Base-by-base conservation (phyloP, 1,140 invertebrate species). In the Cheumatopsyche charites region DNA sequence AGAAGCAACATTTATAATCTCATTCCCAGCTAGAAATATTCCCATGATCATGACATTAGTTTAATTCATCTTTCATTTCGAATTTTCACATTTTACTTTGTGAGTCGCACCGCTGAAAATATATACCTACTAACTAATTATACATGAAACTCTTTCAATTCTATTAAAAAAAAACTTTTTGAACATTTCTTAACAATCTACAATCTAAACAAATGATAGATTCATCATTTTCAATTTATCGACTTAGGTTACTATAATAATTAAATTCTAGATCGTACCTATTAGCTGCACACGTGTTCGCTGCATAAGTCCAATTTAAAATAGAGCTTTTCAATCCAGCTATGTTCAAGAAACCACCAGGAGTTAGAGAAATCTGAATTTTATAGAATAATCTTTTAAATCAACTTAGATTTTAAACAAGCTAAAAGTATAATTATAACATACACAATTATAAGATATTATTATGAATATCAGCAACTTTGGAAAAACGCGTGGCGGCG, bases 321-420 rank as follows among this genome's bases (percentile, higher is more conserved):
- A 75, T 36, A 41, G 70, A 70, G 21, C 62, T 70, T 65, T 72
- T 75, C 6, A 74, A 63, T 11, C 66, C 70, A 17, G 13, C 42
- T 26, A 55, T 25, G 70, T 66, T 66, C 15, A 69, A 47, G n/a
- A 72, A 72, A 3, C 70, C 63, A 9, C 47, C 49, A 29, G 21
- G 25, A 2, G 55, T 42, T 15, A 13, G 13, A 19, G 26, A 7
- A 21, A 58, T 55, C 52, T 58, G 17, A 6, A 15, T 9, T n/a
- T n/a, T 47, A 67, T 17, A 47, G 15, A 67, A 47, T 67, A 58
- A 17, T 47, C 23, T 2, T 12, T 12, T 17, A 47, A 23, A 67
- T 43, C 11, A 43, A 47, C 6, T 3, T 21, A 23, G 4, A 47
- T 67, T 47, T 47, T 67, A n/a, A n/a, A n/a, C n/a, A n/a, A n/a